A percentile compares a stretch with the other conserved stretches of the same genome.
phyloP scores from a whole-genome alignment of 2,888 invertebrate species.

The Acleris sparsana region DNA sequence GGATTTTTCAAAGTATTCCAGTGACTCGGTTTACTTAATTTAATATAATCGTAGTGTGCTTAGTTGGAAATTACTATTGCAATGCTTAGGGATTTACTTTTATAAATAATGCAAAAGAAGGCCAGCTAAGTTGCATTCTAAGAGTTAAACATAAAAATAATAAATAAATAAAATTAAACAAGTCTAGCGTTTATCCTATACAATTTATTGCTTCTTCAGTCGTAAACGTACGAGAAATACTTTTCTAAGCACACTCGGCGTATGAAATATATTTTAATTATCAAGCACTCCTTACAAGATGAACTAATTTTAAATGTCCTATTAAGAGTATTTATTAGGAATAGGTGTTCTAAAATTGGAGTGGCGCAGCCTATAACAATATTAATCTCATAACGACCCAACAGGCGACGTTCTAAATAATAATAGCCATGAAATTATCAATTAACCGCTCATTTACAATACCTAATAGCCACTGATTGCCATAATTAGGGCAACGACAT shows the following conservation, averaged over 20 bases:
- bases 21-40: neutral
- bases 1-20: neutral
- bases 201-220: no score
- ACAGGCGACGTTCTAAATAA: constrained; percentile 11
- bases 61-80: neutral
- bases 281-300: no score
- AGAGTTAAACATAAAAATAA: no score
- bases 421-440: constrained; percentile 29
- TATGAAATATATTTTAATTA: no score
- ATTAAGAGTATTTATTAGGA: neutral
- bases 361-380: constrained; percentile 3
- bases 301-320: neutral
- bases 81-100: neutral
- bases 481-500: constrained; percentile 33
- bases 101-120: neutral
- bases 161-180: no score
- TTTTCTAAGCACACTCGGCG: no score
- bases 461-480: constrained; percentile 35
- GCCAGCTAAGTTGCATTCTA: no score
- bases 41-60: neutral
- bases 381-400: constrained; percentile 9
- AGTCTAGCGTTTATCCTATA: no score
- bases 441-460: constrained; percentile 39
- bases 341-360: neutral
- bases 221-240: no score